Evolutionary conservation across 2,113 vertebrate species (phyloP).

Genomic region (Nyctibius bracteatus): DNA sequence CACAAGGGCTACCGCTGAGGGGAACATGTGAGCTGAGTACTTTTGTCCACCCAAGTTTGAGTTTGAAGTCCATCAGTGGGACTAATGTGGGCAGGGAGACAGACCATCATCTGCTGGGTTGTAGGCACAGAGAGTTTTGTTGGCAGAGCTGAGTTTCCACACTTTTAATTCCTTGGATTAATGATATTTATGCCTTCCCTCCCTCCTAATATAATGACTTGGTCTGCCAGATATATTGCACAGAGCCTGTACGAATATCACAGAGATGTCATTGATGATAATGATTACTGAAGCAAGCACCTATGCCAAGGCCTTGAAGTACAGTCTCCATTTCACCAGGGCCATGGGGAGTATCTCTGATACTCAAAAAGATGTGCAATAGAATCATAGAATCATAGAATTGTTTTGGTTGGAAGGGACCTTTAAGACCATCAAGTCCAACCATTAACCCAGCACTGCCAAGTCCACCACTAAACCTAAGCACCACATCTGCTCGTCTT

Average conservation of each 20-base stretch:
- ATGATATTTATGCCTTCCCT: neutral
- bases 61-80: neutral
- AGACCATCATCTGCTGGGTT: neutral
- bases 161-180: neutral
- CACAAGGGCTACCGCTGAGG: neutral
- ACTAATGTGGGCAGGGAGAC: neutral
- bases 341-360: neutral
- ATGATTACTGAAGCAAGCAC: neutral
- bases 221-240: neutral
- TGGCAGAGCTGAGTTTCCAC: neutral
- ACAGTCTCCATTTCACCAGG: neutral
- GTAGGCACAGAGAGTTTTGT: neutral
- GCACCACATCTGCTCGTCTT: too few species aligned
- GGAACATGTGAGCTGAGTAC: neutral
- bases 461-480: too few species aligned
- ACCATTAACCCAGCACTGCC: too few species aligned
- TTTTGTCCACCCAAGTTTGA: neutral
- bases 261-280: neutral
- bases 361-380: neutral
- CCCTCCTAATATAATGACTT: neutral
- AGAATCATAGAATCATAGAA: too few species aligned
- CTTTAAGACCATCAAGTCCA: too few species aligned
- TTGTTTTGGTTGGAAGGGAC: too few species aligned
- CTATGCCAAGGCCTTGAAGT: neutral
- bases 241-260: fast-evolving